Conservation (phyloP, 2,888 invertebrate genomes). For the Fabriciana adippe region DNA sequence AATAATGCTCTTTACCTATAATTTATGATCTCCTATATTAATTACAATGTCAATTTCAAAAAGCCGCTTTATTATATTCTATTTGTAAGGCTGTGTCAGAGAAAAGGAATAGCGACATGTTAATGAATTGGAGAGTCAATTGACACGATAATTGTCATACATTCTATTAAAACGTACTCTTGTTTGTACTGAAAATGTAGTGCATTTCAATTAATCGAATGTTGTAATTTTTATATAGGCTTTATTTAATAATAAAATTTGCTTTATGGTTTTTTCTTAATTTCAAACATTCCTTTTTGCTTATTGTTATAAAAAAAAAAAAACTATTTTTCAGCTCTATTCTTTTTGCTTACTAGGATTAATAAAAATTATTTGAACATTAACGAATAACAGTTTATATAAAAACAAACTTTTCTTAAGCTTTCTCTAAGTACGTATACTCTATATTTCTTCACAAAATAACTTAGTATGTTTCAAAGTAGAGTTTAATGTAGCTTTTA, state of each 20-base stretch:
- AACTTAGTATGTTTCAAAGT: conserved; percentile 8
- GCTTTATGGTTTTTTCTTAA: too few relatives aligned
- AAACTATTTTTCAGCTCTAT: too few relatives aligned
- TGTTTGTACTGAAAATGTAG: too few relatives aligned
- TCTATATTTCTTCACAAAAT: background rate
- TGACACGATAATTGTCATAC: background rate
- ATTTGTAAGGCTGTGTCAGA: conserved; percentile 7
- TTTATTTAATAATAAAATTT: too few relatives aligned
- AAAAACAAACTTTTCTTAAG: background rate
- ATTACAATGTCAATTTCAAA: conserved; percentile 8
- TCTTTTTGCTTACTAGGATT: too few relatives aligned
- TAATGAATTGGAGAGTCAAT: background rate
- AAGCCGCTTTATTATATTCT: background rate
- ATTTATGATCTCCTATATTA: background rate
- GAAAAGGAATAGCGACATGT: background rate
- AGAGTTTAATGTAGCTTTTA: conserved; percentile 10
- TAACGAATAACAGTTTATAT: too few relatives aligned
- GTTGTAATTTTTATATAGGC: too few relatives aligned
- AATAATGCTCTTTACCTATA: background rate
- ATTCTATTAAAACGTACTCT: too few relatives aligned
- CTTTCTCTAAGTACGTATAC: background rate
- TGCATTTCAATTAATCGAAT: too few relatives aligned
- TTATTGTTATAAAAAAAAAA: too few relatives aligned
- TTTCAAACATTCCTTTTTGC: too few relatives aligned
- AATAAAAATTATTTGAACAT: too few relatives aligned